Evolutionary conservation across 2,797 vertebrate species (phyloP).

Genomic region (Microctenopoma lineatum): DNA sequence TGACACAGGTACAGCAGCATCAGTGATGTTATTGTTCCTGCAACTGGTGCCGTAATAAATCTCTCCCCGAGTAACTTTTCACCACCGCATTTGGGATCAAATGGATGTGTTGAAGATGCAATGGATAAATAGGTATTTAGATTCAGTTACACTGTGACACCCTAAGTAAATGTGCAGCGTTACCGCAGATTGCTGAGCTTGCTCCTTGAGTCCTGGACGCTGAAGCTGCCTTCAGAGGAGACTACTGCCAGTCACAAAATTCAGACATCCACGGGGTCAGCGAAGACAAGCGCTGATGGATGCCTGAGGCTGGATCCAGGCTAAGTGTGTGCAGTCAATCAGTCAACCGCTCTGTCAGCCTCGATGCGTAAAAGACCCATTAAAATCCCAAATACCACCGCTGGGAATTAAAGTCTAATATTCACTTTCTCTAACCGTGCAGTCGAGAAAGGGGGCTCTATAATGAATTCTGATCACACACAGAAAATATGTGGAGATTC

Average conservation of each 20-base stretch:
- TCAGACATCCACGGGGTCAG: slow-evolving; percentile 47
- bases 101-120: background rate
- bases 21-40: background rate
- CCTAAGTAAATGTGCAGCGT: slow-evolving; percentile 42
- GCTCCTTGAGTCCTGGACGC: slow-evolving; percentile 37
- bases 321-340: slow-evolving; percentile 46
- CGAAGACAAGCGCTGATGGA: slow-evolving; percentile 41
- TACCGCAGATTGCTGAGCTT: slow-evolving; percentile 53
- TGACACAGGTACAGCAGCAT: background rate
- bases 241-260: slow-evolving; percentile 34
- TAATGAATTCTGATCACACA: slow-evolving; percentile 1
- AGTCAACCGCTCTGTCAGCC: slow-evolving; percentile 42
- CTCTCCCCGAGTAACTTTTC: background rate
- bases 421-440: slow-evolving; percentile 16
- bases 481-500: background rate
- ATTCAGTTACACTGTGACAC: background rate
- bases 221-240: slow-evolving; percentile 31
- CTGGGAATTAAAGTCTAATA: slow-evolving; percentile 43
- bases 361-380: slow-evolving; percentile 58
- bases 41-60: background rate
- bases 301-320: slow-evolving; percentile 53
- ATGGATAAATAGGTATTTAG: no score
- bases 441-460: background rate
- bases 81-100: background rate
- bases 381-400: slow-evolving; percentile 41